phyloP scores from a whole-genome alignment of 64 coral and sea anemone genomes.

The Montipora cactus region DNA sequence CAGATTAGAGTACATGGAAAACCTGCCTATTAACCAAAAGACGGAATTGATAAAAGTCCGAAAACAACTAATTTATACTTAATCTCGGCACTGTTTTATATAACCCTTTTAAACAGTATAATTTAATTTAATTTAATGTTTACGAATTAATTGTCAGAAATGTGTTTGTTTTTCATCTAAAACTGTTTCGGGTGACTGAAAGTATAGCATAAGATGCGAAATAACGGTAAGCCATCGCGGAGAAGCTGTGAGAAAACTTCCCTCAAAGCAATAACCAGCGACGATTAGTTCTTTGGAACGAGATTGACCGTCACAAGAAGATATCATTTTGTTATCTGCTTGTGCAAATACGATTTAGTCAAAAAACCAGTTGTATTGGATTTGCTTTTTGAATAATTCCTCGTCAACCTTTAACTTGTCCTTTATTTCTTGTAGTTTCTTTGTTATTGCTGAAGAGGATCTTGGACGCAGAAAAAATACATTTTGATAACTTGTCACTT shows the following conservation, averaged over 20 bases:
- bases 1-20: conserved; percentile 13
- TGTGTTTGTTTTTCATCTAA: not conserved
- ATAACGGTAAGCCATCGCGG: not conserved
- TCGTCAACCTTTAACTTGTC: conserved; percentile 13
- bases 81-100: conserved; percentile 18
- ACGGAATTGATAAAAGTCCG: conserved; percentile 16
- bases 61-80: conserved; percentile 34
- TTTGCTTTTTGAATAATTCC: conserved; percentile 41
- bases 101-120: conserved; percentile 22
- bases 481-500: conserved; percentile 24
- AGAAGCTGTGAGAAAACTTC: conserved; percentile 10
- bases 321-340: conserved; percentile 13
- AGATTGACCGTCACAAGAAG: not conserved
- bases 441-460: conserved; percentile 14
- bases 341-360: conserved; percentile 24
- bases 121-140: conserved; percentile 8
- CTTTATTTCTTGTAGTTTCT: conserved; percentile 29
- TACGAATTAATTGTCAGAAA: not conserved
- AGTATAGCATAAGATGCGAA: not conserved
- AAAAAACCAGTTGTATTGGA: conserved; percentile 27
- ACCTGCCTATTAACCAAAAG: conserved; percentile 32
- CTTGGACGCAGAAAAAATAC: conserved; percentile 13
- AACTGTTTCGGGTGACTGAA: conserved; percentile 7
- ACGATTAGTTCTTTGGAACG: not conserved
- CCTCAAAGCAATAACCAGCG: conserved; percentile 8